These are phyloP conservation scores for Nomada hirtipes DNA, from an alignment of 2,888 invertebrate species.

Conservation along the genomic window DNA sequence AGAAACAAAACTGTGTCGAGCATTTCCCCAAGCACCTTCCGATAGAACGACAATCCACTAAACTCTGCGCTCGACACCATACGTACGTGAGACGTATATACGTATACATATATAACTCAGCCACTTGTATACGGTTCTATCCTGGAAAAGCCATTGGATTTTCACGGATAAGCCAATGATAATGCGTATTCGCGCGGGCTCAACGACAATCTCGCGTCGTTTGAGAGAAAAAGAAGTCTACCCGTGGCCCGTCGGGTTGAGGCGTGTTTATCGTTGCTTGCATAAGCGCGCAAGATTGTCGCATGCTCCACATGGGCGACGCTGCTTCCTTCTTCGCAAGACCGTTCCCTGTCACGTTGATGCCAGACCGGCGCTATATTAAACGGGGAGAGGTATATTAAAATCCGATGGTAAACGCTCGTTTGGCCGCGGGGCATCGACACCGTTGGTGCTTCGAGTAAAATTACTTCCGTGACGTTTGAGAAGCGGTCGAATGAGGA, in stretches of 20 bases:
- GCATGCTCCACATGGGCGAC: constrained; percentile 56
- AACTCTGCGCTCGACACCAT: neutral
- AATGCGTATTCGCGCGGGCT: constrained; percentile 33
- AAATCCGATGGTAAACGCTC: constrained; percentile 48
- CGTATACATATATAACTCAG: constrained; percentile 15
- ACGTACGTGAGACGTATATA: neutral
- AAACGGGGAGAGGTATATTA: constrained; percentile 40
- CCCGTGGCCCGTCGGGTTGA: constrained; percentile 31
- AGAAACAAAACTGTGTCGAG: neutral
- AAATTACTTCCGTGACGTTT: constrained; percentile 52
- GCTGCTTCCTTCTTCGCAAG: constrained; percentile 56
- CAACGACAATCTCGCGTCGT: constrained; percentile 29
- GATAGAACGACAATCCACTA: neutral
- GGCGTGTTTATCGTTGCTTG: constrained; percentile 71
- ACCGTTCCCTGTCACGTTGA: constrained; percentile 46
- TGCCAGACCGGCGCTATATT: constrained; percentile 51
- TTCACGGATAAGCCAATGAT: constrained; percentile 59
- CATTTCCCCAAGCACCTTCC: neutral
- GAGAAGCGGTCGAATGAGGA: constrained; percentile 50
- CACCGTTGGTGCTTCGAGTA: constrained; percentile 32
- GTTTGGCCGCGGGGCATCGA: constrained; percentile 36
- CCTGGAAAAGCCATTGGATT: constrained; percentile 41
- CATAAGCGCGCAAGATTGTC: constrained; percentile 69
- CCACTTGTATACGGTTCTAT: constrained; percentile 2
- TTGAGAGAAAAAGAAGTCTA: constrained; percentile 26